Evolutionary conservation across 1,140 invertebrate species (phyloP).

Genomic region (Dufourea novaeangliae): DNA sequence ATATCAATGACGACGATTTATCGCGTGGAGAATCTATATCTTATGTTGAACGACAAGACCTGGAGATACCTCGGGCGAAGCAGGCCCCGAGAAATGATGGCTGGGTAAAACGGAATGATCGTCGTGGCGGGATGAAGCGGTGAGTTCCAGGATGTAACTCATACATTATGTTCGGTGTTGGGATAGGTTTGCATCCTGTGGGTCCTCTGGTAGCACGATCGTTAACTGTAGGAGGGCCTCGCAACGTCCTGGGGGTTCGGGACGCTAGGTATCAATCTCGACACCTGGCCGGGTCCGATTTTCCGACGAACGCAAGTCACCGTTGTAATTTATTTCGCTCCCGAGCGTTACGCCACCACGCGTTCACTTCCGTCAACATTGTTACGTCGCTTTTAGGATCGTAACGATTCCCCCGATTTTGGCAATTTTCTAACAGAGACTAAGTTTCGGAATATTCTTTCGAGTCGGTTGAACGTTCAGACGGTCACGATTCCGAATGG

Average conservation of each 20-base stretch:
- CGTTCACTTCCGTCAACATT: neutral
- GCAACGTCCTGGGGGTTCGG: conserved; percentile 54
- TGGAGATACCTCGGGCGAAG: neutral
- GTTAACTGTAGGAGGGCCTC: conserved; percentile 68
- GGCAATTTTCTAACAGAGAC: too few species aligned
- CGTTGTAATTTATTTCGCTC: conserved; percentile 29
- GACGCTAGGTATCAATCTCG: conserved; percentile 65
- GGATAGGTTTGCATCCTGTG: conserved; percentile 53
- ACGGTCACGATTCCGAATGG: too few species aligned
- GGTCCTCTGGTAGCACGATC: conserved; percentile 58
- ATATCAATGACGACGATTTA: neutral
- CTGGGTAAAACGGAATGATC: conserved; percentile 36
- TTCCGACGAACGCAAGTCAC: conserved; percentile 39
- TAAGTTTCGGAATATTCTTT: too few species aligned
- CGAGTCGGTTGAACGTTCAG: too few species aligned
- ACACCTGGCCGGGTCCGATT: conserved; percentile 58
- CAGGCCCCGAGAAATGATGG: neutral
- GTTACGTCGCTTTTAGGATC: neutral
- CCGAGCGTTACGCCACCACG: conserved; percentile 1
- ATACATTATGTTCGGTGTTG: conserved; percentile 55
- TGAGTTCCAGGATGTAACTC: conserved; percentile 54
- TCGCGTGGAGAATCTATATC: neutral
- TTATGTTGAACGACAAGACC: neutral
- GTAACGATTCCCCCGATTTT: too few species aligned
- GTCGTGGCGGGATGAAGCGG: conserved; percentile 24